These are phyloP conservation scores for Synanthedon formicaeformis DNA, from an alignment of 2,888 invertebrate genomes.

Conservation along the genomic window DNA sequence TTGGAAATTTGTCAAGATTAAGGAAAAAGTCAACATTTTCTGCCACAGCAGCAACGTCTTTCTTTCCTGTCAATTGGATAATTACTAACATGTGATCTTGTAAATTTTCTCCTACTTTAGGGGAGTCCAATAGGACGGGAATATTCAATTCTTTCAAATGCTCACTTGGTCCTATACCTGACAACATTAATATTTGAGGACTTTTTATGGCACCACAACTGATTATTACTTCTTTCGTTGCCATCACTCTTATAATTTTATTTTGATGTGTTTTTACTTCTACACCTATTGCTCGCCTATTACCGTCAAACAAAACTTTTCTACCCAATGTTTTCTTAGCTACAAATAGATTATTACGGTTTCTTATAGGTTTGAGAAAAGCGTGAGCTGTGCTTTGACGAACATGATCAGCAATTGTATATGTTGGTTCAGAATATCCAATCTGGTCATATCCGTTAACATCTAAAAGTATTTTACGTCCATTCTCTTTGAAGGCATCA, in stretches of 20 bases:
- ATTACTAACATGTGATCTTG: conserved; percentile 31
- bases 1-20: conserved; percentile 22
- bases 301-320: conserved; percentile 23
- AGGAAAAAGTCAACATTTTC: conserved; percentile 19
- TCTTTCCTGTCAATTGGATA: conserved; percentile 14
- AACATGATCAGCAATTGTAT: conserved; percentile 18
- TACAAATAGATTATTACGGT: conserved; percentile 28
- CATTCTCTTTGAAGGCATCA: conserved; percentile 26
- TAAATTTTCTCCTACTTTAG: conserved; percentile 33
- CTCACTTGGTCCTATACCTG: conserved; percentile 34
- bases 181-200: conserved; percentile 40
- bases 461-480: conserved; percentile 22
- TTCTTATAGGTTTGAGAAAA: conserved; percentile 25
- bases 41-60: conserved; percentile 8
- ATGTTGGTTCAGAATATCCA: conserved; percentile 23
- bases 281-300: conserved; percentile 24
- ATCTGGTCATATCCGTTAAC: conserved; percentile 23
- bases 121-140: conserved; percentile 19
- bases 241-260: no score
- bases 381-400: conserved; percentile 9
- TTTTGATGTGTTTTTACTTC: conserved; percentile 6
- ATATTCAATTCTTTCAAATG: conserved; percentile 27
- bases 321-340: conserved; percentile 26
- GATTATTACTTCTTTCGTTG: conserved; percentile 31
- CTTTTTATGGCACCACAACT: conserved; percentile 31